Conservation (phyloP, 2,113 vertebrate genomes). For the Semicossyphus pulcher region DNA sequence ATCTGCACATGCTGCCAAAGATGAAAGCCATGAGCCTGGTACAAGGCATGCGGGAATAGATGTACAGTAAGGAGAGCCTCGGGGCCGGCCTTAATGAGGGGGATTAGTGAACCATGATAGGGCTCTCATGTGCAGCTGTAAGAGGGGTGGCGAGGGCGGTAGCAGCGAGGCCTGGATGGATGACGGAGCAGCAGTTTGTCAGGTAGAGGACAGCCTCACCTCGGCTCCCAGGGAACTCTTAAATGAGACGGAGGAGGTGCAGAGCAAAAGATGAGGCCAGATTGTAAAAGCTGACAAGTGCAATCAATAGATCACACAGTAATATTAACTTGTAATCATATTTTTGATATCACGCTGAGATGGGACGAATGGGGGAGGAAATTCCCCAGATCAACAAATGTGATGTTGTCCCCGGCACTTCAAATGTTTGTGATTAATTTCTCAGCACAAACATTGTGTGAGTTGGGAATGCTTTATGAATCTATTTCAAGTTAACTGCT, state of each 20-base stretch:
- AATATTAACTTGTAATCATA: conserved; percentile 52
- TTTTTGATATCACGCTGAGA: conserved; percentile 45
- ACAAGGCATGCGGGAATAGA: conserved; percentile 61
- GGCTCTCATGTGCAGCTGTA: conserved; percentile 39
- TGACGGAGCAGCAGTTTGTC: conserved; percentile 44
- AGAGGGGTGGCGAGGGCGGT: conserved; percentile 6
- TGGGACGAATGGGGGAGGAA: not conserved
- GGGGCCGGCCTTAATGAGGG: conserved; percentile 70
- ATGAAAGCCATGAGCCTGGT: conserved; percentile 66
- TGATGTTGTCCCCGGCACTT: not conserved
- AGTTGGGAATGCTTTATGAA: conserved; percentile 13
- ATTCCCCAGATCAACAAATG: conserved; percentile 13
- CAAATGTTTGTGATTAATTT: conserved; percentile 17
- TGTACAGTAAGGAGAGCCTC: conserved; percentile 68
- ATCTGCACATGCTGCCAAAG: conserved; percentile 57
- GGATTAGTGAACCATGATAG: conserved; percentile 72
- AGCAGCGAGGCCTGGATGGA: conserved; percentile 26
- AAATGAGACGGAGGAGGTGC: conserved; percentile 20
- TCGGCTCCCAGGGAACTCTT: conserved; percentile 32
- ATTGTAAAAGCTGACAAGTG: conserved; percentile 58
- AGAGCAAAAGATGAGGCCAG: conserved; percentile 47
- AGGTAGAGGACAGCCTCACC: conserved; percentile 66
- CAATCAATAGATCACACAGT: conserved; percentile 61
- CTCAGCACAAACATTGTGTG: not conserved
- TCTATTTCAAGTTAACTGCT: conserved; percentile 35